These are phyloP conservation scores for Aethes cnicana DNA, from an alignment of 2,888 invertebrate species.

Conservation along the genomic window DNA sequence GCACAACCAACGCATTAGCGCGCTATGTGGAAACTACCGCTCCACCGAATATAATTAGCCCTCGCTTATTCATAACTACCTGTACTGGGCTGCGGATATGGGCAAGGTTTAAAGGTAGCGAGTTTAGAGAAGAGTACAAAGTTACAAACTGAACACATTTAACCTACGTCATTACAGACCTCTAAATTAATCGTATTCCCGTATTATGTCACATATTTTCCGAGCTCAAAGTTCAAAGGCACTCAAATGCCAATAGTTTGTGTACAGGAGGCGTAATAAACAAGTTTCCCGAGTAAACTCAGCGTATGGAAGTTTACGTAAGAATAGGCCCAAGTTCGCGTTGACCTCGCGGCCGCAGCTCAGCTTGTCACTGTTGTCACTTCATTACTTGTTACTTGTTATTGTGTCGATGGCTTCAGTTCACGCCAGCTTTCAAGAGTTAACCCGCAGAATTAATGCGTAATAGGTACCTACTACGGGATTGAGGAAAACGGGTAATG, in stretches of 20 bases:
- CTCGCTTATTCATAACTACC: conserved; percentile 29
- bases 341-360: conserved; percentile 33
- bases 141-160: too few relatives aligned
- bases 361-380: conserved; percentile 30
- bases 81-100: conserved; percentile 13
- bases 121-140: too few relatives aligned
- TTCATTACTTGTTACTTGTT: conserved; percentile 31
- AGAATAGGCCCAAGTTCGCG: conserved; percentile 27
- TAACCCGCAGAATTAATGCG: conserved; percentile 12
- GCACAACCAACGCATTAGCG: conserved; percentile 22
- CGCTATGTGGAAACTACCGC: conserved; percentile 24
- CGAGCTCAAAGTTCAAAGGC: conserved; percentile 19
- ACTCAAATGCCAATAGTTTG: conserved; percentile 18
- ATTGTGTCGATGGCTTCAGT: conserved; percentile 19
- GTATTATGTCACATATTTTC: neutral
- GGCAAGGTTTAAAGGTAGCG: conserved; percentile 11
- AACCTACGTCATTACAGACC: too few relatives aligned
- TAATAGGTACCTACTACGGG: conserved; percentile 16
- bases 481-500: conserved; percentile 9
- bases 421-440: conserved; percentile 18
- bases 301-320: conserved; percentile 23
- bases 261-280: conserved; percentile 18
- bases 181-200: too few relatives aligned
- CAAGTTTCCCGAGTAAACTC: conserved; percentile 16
- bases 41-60: conserved; percentile 25